Conservation (phyloP, 2,113 vertebrate genomes). For the Bambusicola thoracicus region DNA sequence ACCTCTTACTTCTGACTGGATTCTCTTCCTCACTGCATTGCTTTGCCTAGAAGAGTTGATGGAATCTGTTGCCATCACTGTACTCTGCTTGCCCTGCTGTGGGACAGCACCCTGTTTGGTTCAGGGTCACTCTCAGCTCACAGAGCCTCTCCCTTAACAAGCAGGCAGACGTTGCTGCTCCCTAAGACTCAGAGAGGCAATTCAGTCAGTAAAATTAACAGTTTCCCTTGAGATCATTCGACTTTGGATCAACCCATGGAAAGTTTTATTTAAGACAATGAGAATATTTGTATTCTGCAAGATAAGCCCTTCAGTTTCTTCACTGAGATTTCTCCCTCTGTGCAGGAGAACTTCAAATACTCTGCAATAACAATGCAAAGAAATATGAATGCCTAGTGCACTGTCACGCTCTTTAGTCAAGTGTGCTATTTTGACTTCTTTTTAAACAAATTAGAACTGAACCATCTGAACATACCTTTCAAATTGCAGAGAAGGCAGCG, state of each 20-base stretch:
- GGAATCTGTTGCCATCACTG: background rate
- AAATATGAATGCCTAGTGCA: background rate
- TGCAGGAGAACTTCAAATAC: background rate
- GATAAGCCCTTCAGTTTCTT: background rate
- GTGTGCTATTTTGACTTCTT: background rate
- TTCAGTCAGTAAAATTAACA: background rate
- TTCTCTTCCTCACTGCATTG: background rate
- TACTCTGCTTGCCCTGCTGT: background rate
- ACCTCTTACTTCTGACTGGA: background rate
- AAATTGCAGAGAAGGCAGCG: background rate
- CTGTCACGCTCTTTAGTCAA: background rate
- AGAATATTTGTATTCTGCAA: background rate
- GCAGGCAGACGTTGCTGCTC: background rate
- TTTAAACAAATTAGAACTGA: background rate
- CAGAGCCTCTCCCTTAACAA: rapidly evolving
- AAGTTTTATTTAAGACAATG: background rate
- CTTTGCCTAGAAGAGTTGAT: background rate
- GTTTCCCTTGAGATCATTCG: background rate
- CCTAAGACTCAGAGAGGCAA: rapidly evolving
- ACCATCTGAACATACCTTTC: background rate
- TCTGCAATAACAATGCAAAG: background rate
- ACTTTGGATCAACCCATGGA: background rate
- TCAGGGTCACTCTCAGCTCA: background rate
- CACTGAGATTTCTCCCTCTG: background rate
- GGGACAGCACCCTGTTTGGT: background rate